Conservation (phyloP, 2,797 vertebrate species). For the Sebastes iracundus region DNA sequence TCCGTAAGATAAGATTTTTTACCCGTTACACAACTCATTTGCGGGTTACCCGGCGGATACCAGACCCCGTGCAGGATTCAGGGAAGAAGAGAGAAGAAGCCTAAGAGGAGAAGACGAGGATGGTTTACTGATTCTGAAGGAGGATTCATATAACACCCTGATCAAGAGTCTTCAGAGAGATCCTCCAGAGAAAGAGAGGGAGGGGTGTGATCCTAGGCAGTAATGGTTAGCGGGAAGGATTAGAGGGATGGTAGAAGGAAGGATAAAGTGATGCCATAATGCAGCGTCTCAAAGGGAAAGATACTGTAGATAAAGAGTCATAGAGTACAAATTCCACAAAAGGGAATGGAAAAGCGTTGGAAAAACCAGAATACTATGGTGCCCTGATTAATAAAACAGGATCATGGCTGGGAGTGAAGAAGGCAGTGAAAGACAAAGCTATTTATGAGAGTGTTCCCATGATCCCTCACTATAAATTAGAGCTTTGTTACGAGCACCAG, state of each 20-base stretch:
- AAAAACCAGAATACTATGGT: neutral
- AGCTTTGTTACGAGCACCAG: conserved; percentile 36
- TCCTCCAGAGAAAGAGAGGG: neutral
- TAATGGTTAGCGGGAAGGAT: neutral
- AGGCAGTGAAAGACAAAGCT: neutral
- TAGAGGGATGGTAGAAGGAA: neutral
- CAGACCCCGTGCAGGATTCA: neutral
- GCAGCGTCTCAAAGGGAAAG: neutral
- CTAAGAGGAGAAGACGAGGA: neutral
- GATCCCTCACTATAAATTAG: conserved; percentile 47
- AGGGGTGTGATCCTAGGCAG: neutral
- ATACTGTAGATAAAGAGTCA: neutral
- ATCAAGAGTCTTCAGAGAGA: conserved; percentile 19
- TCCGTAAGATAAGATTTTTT: neutral
- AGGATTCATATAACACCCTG: conserved; percentile 5
- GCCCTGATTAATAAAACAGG: conserved; percentile 17
- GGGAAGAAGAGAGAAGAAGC: neutral
- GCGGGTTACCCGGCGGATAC: neutral
- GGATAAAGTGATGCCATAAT: conserved; percentile 13
- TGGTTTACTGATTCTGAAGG: conserved; percentile 9
- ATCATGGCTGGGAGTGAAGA: neutral
- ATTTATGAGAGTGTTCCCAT: conserved; percentile 34
- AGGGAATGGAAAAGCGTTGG: neutral
- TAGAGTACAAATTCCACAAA: neutral
- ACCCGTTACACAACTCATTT: neutral